Percentiles rank a stretch among this genome's conserved stretches.
Conservation (phyloP, 2,113 vertebrate species). For the Labeo rohita region DNA sequence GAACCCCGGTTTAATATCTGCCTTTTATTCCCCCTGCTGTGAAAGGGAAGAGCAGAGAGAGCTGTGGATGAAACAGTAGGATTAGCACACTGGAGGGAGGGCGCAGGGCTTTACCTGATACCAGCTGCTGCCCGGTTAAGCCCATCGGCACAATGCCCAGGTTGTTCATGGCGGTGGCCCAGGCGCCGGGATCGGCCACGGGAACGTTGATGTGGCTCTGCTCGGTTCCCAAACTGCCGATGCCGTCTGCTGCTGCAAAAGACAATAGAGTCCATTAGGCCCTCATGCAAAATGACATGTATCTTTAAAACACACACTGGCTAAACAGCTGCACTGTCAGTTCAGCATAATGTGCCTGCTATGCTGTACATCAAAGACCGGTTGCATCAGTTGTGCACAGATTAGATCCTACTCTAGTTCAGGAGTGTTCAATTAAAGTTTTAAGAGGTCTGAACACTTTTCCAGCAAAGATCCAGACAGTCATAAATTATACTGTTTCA, state of each 20-base stretch:
- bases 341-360: neutral
- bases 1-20: constrained; percentile 28
- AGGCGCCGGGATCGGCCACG: constrained; percentile 85
- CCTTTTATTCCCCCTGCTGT: neutral
- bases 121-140: constrained; percentile 86
- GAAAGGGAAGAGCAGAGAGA: neutral
- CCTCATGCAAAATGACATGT: neutral
- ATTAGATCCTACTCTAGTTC: neutral
- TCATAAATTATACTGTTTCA: neutral
- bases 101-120: constrained; percentile 82
- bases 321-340: neutral
- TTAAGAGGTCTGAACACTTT: neutral
- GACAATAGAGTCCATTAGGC: neutral
- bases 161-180: constrained; percentile 96
- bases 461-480: neutral
- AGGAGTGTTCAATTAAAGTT: neutral
- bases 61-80: neutral
- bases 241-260: constrained; percentile 83
- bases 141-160: constrained; percentile 91
- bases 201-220: constrained; percentile 87
- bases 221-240: constrained; percentile 84
- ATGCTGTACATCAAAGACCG: neutral
- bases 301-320: neutral
- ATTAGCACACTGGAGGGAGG: neutral
- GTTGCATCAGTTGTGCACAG: neutral